These are phyloP conservation scores for Drosophila pallidifrons DNA, from an alignment of 1,140 invertebrate genomes.

Conservation along the genomic window DNA sequence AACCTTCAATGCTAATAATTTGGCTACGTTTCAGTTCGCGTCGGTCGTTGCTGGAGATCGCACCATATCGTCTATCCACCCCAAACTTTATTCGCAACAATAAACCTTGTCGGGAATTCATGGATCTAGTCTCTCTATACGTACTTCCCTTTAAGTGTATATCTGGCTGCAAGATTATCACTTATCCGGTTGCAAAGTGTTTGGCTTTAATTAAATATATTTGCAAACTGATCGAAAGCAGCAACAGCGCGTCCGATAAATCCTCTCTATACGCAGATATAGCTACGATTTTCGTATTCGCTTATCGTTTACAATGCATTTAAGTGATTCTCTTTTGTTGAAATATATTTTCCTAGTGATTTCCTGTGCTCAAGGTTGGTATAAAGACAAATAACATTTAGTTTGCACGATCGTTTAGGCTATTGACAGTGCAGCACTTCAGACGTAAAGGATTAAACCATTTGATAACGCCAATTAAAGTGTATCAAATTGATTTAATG, in stretches of 20 bases:
- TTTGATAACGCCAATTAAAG: background rate
- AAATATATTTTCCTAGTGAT: slow-evolving; percentile 43
- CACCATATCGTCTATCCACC: slow-evolving; percentile 26
- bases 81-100: slow-evolving; percentile 16
- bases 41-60: slow-evolving; percentile 69
- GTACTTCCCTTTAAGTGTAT: slow-evolving; percentile 1
- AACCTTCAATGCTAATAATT: slow-evolving; percentile 64
- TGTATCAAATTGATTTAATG: background rate
- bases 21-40: slow-evolving; percentile 61
- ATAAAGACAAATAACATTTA: slow-evolving; percentile 12
- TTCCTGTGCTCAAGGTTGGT: slow-evolving; percentile 60
- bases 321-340: slow-evolving; percentile 33
- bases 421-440: slow-evolving; percentile 23
- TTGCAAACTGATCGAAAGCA: slow-evolving; percentile 17
- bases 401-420: slow-evolving; percentile 11
- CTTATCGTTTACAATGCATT: slow-evolving; percentile 43
- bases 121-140: slow-evolving; percentile 19
- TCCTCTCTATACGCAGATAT: background rate
- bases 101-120: slow-evolving; percentile 44
- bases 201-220: slow-evolving; percentile 61
- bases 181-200: slow-evolving; percentile 25
- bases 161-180: slow-evolving; percentile 15
- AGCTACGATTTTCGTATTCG: background rate
- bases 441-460: background rate
- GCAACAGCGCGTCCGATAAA: slow-evolving; percentile 37